Conservation (phyloP, 2,797 vertebrate genomes). For the Gorsachius magnificus region DNA sequence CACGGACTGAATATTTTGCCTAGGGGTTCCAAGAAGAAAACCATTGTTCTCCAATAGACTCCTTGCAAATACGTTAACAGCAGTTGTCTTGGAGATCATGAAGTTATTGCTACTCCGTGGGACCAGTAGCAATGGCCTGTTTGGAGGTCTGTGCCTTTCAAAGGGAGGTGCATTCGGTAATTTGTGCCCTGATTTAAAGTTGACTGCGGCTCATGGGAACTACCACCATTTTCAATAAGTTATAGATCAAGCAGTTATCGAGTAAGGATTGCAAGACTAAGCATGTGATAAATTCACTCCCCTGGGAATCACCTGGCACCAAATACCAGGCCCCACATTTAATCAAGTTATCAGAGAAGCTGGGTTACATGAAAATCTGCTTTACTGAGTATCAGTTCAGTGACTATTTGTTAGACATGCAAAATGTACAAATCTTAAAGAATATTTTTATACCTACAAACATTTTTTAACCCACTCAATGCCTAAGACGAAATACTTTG, state of each 20-base stretch:
- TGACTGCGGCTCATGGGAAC: neutral
- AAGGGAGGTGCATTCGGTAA: neutral
- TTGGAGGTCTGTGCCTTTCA: neutral
- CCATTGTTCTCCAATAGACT: neutral
- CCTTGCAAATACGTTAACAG: neutral
- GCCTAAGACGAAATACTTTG: neutral
- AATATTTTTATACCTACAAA: neutral
- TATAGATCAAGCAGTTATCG: slow-evolving; percentile 23
- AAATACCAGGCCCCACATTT: slow-evolving; percentile 10
- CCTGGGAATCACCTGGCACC: slow-evolving; percentile 46
- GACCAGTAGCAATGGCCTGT: neutral
- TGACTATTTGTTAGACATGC: neutral
- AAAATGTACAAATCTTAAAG: neutral
- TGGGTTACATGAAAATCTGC: neutral
- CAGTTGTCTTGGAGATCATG: neutral
- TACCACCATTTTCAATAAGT: neutral
- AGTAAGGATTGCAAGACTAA: slow-evolving; percentile 19
- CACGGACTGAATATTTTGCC: neutral
- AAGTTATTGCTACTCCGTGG: neutral
- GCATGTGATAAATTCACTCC: slow-evolving; percentile 27
- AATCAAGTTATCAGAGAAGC: slow-evolving; percentile 29
- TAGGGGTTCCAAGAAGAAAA: neutral
- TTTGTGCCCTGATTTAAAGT: neutral
- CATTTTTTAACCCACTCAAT: neutral
- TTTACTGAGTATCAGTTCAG: neutral